A percentile compares a stretch with the other conserved stretches of the same genome.
phyloP scores from a whole-genome alignment of 2,888 invertebrate species.

The Idaea straminata region DNA sequence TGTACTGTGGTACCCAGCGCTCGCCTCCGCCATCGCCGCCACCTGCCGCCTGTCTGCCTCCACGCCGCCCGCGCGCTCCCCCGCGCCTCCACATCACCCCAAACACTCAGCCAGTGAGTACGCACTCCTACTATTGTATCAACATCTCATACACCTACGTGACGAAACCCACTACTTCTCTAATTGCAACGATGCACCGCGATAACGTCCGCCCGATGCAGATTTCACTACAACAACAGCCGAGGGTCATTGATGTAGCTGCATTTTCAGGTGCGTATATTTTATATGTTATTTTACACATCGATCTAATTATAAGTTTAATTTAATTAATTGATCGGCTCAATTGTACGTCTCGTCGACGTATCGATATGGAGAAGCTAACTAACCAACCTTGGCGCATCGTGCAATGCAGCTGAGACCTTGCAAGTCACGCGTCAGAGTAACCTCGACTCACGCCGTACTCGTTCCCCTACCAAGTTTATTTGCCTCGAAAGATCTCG shows the following conservation, averaged over 20 bases:
- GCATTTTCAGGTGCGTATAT: constrained; percentile 1
- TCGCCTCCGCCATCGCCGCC: constrained; percentile 38
- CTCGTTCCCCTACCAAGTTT: constrained; percentile 61
- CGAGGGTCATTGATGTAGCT: constrained; percentile 27
- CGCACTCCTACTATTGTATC: constrained; percentile 19
- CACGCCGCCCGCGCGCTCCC: constrained; percentile 22
- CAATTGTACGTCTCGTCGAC: constrained; percentile 35
- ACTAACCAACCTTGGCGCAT: constrained; percentile 79
- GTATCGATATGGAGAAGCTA: constrained; percentile 61
- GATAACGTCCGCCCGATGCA: constrained; percentile 53
- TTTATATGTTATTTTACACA: constrained; percentile 9
- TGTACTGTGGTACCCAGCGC: constrained; percentile 29
- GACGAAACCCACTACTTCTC: constrained; percentile 54
- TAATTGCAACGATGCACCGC: constrained; percentile 59
- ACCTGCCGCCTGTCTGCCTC: constrained; percentile 31
- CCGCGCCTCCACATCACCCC: constrained; percentile 27
- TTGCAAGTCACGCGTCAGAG: constrained; percentile 81
- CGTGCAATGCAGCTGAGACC: constrained; percentile 80
- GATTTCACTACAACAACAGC: constrained; percentile 65
- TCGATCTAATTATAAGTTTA: constrained; percentile 11
- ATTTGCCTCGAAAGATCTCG: constrained; percentile 40
- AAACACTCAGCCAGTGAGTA: constrained; percentile 33
- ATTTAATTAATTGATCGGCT: constrained; percentile 30
- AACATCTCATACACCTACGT: constrained; percentile 28
- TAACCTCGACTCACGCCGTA: constrained; percentile 78